These are phyloP conservation scores for Dione vanillae DNA, from an alignment of 2,888 invertebrate genomes.

Conservation along the genomic window DNA sequence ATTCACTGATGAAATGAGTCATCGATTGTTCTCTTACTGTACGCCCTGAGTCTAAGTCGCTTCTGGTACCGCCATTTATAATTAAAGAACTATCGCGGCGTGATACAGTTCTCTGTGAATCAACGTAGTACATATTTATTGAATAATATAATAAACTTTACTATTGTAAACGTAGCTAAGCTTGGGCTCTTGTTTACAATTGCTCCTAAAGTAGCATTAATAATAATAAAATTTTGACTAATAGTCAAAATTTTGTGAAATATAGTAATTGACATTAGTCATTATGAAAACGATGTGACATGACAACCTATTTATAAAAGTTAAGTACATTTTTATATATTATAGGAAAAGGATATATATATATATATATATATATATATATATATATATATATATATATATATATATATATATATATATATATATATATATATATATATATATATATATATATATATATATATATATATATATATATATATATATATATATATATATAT, in stretches of 20 bases:
- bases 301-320: background rate
- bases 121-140: conserved; percentile 66
- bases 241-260: background rate
- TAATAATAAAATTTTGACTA: no score
- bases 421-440: no score
- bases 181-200: background rate
- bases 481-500: no score
- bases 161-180: background rate
- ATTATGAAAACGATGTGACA: background rate
- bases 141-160: background rate
- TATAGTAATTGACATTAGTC: background rate
- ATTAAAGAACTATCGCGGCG: conserved; percentile 73
- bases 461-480: no score
- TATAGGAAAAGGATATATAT: no score
- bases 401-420: no score
- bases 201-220: background rate
- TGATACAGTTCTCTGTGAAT: conserved; percentile 68
- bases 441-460: no score
- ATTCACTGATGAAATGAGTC: conserved; percentile 55
- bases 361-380: no score
- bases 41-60: conserved; percentile 51
- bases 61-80: conserved; percentile 47
- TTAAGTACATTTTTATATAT: no score
- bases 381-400: no score
- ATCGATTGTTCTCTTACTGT: conserved; percentile 54